phyloP scores from a whole-genome alignment of 2,888 invertebrate genomes.

The Actias luna region DNA sequence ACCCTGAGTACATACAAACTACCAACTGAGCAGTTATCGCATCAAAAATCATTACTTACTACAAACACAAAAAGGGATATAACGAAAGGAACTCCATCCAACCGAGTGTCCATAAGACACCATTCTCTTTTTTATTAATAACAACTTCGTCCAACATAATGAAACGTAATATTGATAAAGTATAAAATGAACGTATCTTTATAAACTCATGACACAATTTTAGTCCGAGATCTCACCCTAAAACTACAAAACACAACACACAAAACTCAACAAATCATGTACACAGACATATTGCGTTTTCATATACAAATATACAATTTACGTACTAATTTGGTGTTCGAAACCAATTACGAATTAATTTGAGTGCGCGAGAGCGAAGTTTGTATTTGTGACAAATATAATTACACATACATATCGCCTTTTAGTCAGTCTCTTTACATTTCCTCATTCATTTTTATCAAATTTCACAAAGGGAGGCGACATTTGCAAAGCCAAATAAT shows the following conservation, averaged over 20 bases:
- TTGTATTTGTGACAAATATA: slow-evolving; percentile 31
- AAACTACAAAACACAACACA: slow-evolving; percentile 28
- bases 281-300: slow-evolving; percentile 70
- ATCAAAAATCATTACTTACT: no score
- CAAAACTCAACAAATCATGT: slow-evolving; percentile 67
- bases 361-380: slow-evolving; percentile 39
- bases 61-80: no score
- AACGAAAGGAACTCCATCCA: no score
- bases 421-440: neutral
- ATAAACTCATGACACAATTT: neutral
- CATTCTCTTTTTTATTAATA: no score
- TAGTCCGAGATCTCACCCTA: slow-evolving; percentile 3
- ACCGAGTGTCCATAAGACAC: no score
- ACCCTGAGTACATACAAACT: no score
- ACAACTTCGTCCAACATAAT: no score
- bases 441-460: neutral
- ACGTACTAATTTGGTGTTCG: slow-evolving; percentile 75
- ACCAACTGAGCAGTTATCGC: no score
- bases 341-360: slow-evolving; percentile 61
- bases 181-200: no score
- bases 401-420: neutral
- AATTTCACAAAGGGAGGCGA: neutral
- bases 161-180: no score
- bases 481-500: neutral
- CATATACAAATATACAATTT: slow-evolving; percentile 66